Base-by-base conservation (phyloP, 2,888 invertebrate species). In the Auanema freiburgensis region DNA sequence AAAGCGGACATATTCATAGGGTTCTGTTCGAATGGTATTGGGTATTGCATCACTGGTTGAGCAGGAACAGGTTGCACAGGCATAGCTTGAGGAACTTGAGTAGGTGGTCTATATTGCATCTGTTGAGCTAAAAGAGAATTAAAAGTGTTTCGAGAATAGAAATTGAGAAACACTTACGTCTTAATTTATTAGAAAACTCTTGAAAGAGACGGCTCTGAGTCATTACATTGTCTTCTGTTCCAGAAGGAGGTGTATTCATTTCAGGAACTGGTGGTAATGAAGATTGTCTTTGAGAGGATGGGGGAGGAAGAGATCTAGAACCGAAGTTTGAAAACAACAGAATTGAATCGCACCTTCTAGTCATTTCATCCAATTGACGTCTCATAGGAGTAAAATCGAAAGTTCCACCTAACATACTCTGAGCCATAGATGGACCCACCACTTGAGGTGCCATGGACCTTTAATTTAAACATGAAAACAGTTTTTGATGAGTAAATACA, bases 141-240 rank as follows among this genome's bases (percentile, higher is more conserved):
- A 21, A 46, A n/a, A n/a, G n/a, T 14, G 14, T 43, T 43, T n/a
- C n/a, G 14, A 8, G 46, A 18, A 46, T 46, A 46, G 21, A 8
- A 18, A n/a, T n/a, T 23, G 8, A 16, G 16, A 23, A 46, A 46
- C n/a, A 25, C 55, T 49, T 18, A 60, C 60, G 57, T 57, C 44
- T 49, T 10, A 57, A 51, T 24, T 62, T 62, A 52, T 49, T 62
- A 10, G 74, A 64, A 55, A 81, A 81, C 59, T 82, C 76, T 59
- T 80, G 80, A 57, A 79, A 80, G 4, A 81, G 69, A 11, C 74
- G 60, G 11, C 78, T 78, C 23, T 75, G 74, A 0, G 76, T 78
- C 81, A 81, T 81, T 33, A 70, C 62, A 57, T 72, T 68, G 51
- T 70, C 67, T 11, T 69, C 67, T 8, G 14, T 16, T 21, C 42